These are phyloP conservation scores for Ophthalmolycus amberensis DNA, from an alignment of 2,113 vertebrate species.

Conservation along the genomic window DNA sequence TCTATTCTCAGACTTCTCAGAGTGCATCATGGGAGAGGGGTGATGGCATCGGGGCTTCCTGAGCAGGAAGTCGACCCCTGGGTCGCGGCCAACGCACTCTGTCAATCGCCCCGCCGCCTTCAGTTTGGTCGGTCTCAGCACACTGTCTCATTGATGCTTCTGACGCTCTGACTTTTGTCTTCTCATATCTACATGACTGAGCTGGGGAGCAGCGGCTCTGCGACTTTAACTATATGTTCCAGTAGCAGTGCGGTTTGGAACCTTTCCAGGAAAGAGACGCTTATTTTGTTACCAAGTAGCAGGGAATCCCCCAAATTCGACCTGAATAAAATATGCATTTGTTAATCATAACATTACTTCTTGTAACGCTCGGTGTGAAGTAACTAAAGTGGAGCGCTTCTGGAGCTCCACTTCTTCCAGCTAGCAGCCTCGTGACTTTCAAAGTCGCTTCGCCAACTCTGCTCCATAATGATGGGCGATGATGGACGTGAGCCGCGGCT, in stretches of 20 bases:
- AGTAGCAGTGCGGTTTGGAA: not conserved
- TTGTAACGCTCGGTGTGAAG: not conserved
- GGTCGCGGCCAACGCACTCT: constrained; percentile 53
- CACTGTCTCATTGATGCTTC: constrained; percentile 8
- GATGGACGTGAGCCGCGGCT: not conserved
- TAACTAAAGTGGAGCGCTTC: not conserved
- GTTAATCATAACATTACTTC: not conserved
- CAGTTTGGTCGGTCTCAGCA: constrained; percentile 10
- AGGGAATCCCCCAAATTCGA: not conserved
- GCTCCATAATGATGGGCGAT: not conserved
- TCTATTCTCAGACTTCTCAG: constrained; percentile 71
- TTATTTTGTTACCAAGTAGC: not conserved
- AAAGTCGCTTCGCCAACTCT: not conserved
- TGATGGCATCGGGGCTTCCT: constrained; percentile 77
- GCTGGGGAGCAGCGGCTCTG: not conserved
- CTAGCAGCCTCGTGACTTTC: not conserved
- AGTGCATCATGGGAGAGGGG: constrained; percentile 66
- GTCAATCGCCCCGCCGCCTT: constrained; percentile 25
- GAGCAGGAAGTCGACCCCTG: constrained; percentile 77
- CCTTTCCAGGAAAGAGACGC: not conserved
- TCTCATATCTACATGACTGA: not conserved
- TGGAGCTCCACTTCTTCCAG: not conserved
- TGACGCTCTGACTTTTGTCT: constrained; percentile 4
- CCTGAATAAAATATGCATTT: not conserved
- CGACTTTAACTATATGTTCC: not conserved